phyloP scores from a whole-genome alignment of 2,888 invertebrate genomes.

The Xylocampa areola region DNA sequence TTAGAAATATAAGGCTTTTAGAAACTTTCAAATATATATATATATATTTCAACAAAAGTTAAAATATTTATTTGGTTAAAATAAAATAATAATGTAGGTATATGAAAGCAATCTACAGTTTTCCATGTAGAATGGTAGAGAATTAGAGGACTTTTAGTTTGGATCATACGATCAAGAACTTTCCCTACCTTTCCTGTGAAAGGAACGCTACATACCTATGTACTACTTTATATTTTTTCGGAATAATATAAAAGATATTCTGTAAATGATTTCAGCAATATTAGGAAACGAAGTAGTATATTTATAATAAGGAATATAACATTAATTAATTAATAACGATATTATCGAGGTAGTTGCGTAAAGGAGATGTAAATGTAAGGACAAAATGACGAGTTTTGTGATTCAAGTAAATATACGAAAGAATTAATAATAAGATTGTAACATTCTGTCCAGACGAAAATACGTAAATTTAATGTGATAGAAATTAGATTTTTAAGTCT shows the following conservation, averaged over 20 bases:
- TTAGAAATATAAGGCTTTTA: too few species aligned
- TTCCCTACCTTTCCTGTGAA: neutral
- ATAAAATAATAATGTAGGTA: neutral
- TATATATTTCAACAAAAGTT: too few species aligned
- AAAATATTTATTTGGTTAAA: too few species aligned
- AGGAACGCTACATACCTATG: too few species aligned
- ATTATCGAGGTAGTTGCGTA: conserved; percentile 18
- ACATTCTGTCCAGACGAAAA: conserved; percentile 64
- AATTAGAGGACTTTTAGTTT: neutral
- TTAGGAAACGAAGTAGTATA: conserved; percentile 26
- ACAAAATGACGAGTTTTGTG: conserved; percentile 29
- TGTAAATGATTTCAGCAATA: conserved; percentile 55
- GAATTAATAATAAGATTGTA: conserved; percentile 45
- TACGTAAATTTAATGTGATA: conserved; percentile 70
- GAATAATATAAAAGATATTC: conserved; percentile 13
- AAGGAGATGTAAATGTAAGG: conserved; percentile 8
- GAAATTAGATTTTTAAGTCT: conserved; percentile 48
- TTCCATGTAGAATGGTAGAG: neutral
- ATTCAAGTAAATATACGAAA: conserved; percentile 40
- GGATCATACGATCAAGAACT: neutral
- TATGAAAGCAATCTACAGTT: neutral
- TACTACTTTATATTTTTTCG: conserved; percentile 25
- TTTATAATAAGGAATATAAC: conserved; percentile 22
- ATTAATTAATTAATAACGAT: conserved; percentile 17
- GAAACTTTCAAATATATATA: too few species aligned